Evolutionary conservation across 2,888 invertebrate species (phyloP).

Genomic region (Rhamnusium bicolor): DNA sequence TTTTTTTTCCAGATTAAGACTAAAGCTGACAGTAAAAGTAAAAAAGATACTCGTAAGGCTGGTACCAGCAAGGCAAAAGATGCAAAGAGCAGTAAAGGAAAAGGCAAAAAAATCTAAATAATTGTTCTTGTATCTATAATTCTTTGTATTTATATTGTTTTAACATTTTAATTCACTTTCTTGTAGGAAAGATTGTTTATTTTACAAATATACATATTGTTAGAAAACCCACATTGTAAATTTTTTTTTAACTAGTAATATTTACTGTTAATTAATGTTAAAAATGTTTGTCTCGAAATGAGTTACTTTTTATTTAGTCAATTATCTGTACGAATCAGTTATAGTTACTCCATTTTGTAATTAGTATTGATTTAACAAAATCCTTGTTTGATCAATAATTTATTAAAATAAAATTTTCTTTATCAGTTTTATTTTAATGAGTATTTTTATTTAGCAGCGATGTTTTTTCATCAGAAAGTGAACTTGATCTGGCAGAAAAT

Average conservation of each 20-base stretch:
- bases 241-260: not conserved
- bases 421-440: constrained; percentile 20
- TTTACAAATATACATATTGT: not conserved
- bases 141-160: not conserved
- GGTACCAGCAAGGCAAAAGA: constrained; percentile 42
- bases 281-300: not conserved
- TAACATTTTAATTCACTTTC: constrained; percentile 6
- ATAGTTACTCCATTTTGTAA: constrained; percentile 10
- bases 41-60: constrained; percentile 37
- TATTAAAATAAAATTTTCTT: not conserved
- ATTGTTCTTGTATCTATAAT: not conserved
- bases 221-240: not conserved
- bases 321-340: not conserved
- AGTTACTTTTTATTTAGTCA: not conserved
- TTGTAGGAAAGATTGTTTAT: not conserved
- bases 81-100: constrained; percentile 37
- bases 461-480: constrained; percentile 49
- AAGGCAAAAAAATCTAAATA: constrained; percentile 31
- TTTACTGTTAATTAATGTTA: not conserved
- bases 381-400: constrained; percentile 26
- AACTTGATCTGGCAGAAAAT: constrained; percentile 42
- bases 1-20: constrained; percentile 41
- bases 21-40: constrained; percentile 33
- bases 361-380: constrained; percentile 27
- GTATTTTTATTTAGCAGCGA: constrained; percentile 21